These are phyloP conservation scores for Periophthalmus modestus DNA, from an alignment of 2,113 vertebrate species.

Conservation along the genomic window DNA sequence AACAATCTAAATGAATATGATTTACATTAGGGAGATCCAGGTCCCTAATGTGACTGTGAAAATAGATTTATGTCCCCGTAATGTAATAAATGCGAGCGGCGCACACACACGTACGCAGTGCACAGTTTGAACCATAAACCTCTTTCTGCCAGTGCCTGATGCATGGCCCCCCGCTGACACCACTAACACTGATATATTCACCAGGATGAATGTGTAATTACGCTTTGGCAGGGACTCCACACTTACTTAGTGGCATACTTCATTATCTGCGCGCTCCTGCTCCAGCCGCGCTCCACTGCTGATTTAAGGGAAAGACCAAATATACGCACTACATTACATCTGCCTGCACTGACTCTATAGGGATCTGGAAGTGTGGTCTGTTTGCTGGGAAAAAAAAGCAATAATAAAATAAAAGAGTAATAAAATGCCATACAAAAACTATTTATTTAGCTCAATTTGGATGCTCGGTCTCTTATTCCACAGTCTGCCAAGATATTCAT, in stretches of 20 bases:
- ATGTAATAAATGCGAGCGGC: conserved; percentile 2
- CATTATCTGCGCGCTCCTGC: conserved; percentile 81
- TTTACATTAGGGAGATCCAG: not conserved
- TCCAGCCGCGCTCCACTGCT: conserved; percentile 71
- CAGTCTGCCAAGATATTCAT: no score
- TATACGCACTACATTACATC: conserved; percentile 54
- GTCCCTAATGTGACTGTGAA: conserved; percentile 8
- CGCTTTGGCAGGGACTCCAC: conserved; percentile 84
- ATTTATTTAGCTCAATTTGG: no score
- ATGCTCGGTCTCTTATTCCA: no score
- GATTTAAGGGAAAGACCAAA: conserved; percentile 79
- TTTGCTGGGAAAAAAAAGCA: conserved; percentile 15
- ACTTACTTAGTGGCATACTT: conserved; percentile 83
- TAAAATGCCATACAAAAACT: no score
- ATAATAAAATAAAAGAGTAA: not conserved
- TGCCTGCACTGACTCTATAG: conserved; percentile 26
- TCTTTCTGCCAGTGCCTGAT: conserved; percentile 79
- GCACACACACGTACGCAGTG: conserved; percentile 7
- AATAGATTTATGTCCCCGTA: conserved; percentile 10
- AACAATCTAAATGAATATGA: conserved; percentile 10
- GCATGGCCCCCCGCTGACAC: conserved; percentile 86
- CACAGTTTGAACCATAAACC: conserved; percentile 81
- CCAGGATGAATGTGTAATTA: conserved; percentile 92
- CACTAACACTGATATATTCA: conserved; percentile 91
- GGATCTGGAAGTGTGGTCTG: conserved; percentile 4